These are phyloP conservation scores for Sus cebifrons DNA, from an alignment of 2,797 vertebrate species.

Conservation along the genomic window DNA sequence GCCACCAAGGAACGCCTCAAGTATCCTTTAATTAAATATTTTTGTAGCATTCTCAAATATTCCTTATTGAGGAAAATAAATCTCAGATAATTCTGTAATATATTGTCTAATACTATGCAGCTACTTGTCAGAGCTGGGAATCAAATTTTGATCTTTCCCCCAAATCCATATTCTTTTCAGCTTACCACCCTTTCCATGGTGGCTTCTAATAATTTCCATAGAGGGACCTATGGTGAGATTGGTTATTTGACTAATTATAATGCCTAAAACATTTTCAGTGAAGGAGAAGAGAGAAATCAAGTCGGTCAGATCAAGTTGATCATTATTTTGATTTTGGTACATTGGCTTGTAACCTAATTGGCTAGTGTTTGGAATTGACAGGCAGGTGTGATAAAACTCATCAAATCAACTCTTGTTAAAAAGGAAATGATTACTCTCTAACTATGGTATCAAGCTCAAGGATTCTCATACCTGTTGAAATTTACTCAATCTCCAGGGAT, in stretches of 20 bases:
- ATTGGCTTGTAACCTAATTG: constrained; percentile 74
- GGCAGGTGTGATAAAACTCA: constrained; percentile 75
- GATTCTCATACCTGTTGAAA: constrained; percentile 57
- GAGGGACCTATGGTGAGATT: constrained; percentile 36
- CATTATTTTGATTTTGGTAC: constrained; percentile 66
- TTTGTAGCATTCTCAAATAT: background rate
- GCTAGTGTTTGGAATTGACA: constrained; percentile 70
- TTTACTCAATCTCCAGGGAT: constrained; percentile 57
- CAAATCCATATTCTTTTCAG: constrained; percentile 45
- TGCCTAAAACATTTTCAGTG: constrained; percentile 41
- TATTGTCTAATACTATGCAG: background rate
- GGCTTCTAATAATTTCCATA: background rate
- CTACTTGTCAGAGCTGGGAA: background rate
- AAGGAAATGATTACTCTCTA: constrained; percentile 79
- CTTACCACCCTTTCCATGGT: background rate
- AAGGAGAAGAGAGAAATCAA: constrained; percentile 63
- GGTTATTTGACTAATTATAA: constrained; percentile 68
- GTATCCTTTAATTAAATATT: background rate
- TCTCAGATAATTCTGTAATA: background rate
- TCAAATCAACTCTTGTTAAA: constrained; percentile 74
- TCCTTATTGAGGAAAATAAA: background rate
- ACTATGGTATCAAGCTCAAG: constrained; percentile 69
- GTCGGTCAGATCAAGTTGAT: constrained; percentile 70
- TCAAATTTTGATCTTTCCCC: background rate
- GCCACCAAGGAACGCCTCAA: too few relatives aligned